Evolutionary conservation across 2,113 vertebrate species (phyloP).

Genomic region (Clinocottus analis): DNA sequence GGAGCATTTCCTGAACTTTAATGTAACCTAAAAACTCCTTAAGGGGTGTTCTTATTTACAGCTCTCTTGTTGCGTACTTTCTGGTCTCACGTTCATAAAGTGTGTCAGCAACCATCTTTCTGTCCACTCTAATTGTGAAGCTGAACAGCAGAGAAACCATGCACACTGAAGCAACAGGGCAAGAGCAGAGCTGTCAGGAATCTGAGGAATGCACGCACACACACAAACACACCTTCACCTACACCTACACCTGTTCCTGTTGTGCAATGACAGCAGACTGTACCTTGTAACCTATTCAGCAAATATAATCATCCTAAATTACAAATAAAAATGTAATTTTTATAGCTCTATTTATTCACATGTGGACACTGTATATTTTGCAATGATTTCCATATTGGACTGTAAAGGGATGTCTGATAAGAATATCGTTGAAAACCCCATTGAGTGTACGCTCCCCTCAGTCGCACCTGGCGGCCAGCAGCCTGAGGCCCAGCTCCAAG

Average conservation of each 20-base stretch:
- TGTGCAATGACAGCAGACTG: background rate
- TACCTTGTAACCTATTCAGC: background rate
- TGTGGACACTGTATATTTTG: background rate
- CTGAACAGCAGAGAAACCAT: background rate
- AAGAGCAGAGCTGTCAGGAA: constrained; percentile 50
- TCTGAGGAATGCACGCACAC: constrained; percentile 42
- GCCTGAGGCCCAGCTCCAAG: constrained; percentile 81
- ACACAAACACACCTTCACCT: constrained; percentile 8
- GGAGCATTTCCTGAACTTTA: background rate
- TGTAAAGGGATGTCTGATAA: background rate
- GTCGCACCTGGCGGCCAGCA: constrained; percentile 85
- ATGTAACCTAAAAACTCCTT: too few relatives aligned
- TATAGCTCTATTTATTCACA: background rate
- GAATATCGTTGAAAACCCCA: background rate
- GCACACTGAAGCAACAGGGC: constrained; percentile 6
- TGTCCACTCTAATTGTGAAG: too few relatives aligned
- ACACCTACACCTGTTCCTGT: background rate
- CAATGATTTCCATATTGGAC: background rate
- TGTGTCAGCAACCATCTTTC: background rate
- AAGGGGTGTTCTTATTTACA: background rate
- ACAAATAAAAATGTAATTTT: background rate
- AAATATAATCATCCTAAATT: background rate
- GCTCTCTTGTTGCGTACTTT: background rate
- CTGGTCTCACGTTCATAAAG: background rate
- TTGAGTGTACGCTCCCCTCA: background rate